phyloP scores from a whole-genome alignment of 2,888 invertebrate species.

The Elysia crispata region DNA sequence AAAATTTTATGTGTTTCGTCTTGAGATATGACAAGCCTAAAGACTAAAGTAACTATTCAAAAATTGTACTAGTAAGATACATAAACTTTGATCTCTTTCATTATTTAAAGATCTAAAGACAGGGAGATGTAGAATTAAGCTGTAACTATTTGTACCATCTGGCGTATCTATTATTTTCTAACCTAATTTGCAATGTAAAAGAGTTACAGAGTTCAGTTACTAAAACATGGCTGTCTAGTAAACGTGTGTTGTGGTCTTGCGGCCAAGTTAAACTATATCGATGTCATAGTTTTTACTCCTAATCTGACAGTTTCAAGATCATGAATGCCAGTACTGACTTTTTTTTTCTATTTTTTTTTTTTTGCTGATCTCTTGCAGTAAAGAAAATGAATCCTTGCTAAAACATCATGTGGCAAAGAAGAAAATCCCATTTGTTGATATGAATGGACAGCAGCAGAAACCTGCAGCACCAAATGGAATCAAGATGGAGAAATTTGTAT shows the following conservation, averaged over 20 bases:
- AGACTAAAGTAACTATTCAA: not conserved
- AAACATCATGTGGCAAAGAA: slow-evolving; percentile 97
- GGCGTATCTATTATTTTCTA: too few species aligned
- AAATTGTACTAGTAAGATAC: not conserved
- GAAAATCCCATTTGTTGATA: slow-evolving; percentile 92
- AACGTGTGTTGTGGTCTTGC: not conserved
- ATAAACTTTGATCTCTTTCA: not conserved
- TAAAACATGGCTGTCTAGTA: slow-evolving; percentile 1
- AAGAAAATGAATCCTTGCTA: slow-evolving; percentile 85
- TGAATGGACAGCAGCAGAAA: slow-evolving; percentile 82
- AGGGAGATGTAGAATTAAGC: too few species aligned
- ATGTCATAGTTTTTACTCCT: too few species aligned
- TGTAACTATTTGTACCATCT: too few species aligned
- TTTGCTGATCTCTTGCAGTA: slow-evolving; percentile 52
- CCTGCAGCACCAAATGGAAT: slow-evolving; percentile 95
- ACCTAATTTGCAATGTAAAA: not conserved
- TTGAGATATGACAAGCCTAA: not conserved
- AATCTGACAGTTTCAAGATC: too few species aligned
- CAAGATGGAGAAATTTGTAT: slow-evolving; percentile 99
- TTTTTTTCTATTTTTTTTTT: too few species aligned
- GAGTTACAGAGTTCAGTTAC: not conserved
- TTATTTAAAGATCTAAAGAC: not conserved
- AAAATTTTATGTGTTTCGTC: too few species aligned
- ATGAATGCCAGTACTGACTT: too few species aligned
- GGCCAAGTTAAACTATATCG: not conserved